Conservation (phyloP, 2,888 invertebrate species). For the Panorpa germanica region DNA sequence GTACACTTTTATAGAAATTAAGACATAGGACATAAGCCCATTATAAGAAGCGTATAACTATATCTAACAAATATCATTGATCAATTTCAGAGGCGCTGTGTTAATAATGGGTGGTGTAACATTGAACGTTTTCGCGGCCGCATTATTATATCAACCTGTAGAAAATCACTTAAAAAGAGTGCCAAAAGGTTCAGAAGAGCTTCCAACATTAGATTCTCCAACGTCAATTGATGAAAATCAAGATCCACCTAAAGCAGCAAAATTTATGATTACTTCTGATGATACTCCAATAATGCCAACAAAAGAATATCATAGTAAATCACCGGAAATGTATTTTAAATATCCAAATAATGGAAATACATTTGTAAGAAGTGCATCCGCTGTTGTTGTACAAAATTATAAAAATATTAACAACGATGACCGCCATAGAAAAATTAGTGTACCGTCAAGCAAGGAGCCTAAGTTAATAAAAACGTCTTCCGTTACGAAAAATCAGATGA, state of each 20-base stretch:
- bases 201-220: conserved; percentile 15
- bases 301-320: conserved; percentile 13
- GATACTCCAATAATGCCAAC: conserved; percentile 20
- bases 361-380: conserved; percentile 51
- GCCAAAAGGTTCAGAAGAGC: conserved; percentile 20
- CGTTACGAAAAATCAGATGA: conserved; percentile 30
- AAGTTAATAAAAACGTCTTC: conserved; percentile 24
- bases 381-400: conserved; percentile 41
- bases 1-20: too few relatives aligned
- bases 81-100: conserved; percentile 56
- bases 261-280: conserved; percentile 22
- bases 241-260: conserved; percentile 17
- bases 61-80: too few relatives aligned
- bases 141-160: conserved; percentile 68
- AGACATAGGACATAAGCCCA: too few relatives aligned
- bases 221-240: conserved; percentile 6
- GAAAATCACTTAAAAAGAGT: conserved; percentile 59
- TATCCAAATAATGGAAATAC: conserved; percentile 20
- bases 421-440: conserved; percentile 38
- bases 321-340: conserved; percentile 14
- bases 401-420: conserved; percentile 18
- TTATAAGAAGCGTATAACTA: too few relatives aligned
- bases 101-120: conserved; percentile 66
- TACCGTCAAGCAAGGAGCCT: conserved; percentile 30
- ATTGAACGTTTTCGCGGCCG: conserved; percentile 69